A percentile compares a stretch with the other conserved stretches of the same genome.
Evolutionary conservation across 2,888 invertebrate genomes (phyloP).

Genomic region (Empis livida): DNA sequence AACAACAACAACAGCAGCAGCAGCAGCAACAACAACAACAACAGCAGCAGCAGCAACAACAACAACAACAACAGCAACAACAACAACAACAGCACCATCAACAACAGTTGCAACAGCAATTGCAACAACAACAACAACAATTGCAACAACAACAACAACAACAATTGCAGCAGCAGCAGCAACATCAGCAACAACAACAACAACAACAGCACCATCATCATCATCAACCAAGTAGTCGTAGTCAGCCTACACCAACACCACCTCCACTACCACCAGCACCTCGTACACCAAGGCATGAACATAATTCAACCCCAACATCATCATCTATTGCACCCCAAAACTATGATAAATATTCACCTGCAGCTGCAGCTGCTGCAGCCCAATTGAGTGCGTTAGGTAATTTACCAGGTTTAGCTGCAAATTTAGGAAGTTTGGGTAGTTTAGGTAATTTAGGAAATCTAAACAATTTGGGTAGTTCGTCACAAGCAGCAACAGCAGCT

Average conservation of each 20-base stretch:
- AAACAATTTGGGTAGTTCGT: constrained; percentile 22
- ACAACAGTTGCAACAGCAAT: constrained; percentile 20
- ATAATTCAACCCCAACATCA: constrained; percentile 20
- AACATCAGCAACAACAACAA: constrained; percentile 16
- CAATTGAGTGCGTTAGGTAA: constrained; percentile 30
- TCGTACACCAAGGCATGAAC: constrained; percentile 15
- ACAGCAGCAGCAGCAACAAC: constrained; percentile 8
- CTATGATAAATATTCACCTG: constrained; percentile 36
- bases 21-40: constrained; percentile 22
- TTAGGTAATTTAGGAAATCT: constrained; percentile 27
- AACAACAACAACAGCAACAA: constrained; percentile 9
- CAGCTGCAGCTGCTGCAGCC: constrained; percentile 40
- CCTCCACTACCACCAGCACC: constrained; percentile 32
- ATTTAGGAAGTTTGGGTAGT: constrained; percentile 20
- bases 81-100: constrained; percentile 17
- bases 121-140: constrained; percentile 20
- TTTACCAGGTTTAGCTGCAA: constrained; percentile 27
- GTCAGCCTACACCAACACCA: constrained; percentile 21
- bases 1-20: constrained; percentile 18
- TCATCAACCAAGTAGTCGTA: constrained; percentile 30
- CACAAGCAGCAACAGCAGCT: constrained; percentile 44
- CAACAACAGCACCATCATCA: constrained; percentile 21
- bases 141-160: constrained; percentile 20
- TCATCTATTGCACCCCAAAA: constrained; percentile 23
- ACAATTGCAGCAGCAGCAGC: constrained; percentile 18